Evolutionary conservation across 1,140 invertebrate genomes (phyloP).

Genomic region (Drosophila nannoptera): DNA sequence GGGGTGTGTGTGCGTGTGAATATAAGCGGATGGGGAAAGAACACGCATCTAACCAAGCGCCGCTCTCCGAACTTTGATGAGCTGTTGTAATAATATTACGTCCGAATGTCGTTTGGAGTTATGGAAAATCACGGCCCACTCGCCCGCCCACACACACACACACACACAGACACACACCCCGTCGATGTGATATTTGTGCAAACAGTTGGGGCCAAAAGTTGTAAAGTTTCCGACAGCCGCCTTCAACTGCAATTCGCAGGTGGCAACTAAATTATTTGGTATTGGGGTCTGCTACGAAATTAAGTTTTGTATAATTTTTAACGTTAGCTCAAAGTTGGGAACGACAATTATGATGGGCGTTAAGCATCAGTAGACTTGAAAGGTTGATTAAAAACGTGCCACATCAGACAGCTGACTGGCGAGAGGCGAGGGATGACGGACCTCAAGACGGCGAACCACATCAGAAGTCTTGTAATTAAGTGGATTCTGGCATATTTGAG

Average conservation of each 20-base stretch:
- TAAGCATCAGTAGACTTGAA: conserved; percentile 24
- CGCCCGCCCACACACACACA: background rate
- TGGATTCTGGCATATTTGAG: conserved; percentile 11
- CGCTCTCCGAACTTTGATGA: conserved; percentile 60
- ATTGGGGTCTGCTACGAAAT: conserved; percentile 22
- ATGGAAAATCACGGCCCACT: conserved; percentile 45
- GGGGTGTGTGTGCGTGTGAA: conserved; percentile 1
- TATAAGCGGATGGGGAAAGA: conserved; percentile 1
- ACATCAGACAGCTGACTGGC: background rate
- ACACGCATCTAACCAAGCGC: conserved; percentile 30
- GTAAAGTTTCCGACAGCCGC: conserved; percentile 70
- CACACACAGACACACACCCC: background rate
- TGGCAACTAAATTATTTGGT: conserved; percentile 75
- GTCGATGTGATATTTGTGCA: conserved; percentile 59
- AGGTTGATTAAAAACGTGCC: conserved; percentile 29
- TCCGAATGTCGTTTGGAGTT: conserved; percentile 68
- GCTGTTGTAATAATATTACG: conserved; percentile 74
- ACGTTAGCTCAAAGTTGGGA: conserved; percentile 35
- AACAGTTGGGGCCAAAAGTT: conserved; percentile 71
- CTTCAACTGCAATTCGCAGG: conserved; percentile 62
- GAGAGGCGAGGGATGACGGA: conserved; percentile 8
- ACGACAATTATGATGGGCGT: conserved; percentile 21
- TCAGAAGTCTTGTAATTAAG: conserved; percentile 6
- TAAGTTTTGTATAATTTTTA: conserved; percentile 51
- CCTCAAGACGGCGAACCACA: background rate